Evolutionary conservation across 2,113 vertebrate species (phyloP), one percentile per base, ranked within the genome.

Genomic region (Erythrocercus mccallii): DNA sequence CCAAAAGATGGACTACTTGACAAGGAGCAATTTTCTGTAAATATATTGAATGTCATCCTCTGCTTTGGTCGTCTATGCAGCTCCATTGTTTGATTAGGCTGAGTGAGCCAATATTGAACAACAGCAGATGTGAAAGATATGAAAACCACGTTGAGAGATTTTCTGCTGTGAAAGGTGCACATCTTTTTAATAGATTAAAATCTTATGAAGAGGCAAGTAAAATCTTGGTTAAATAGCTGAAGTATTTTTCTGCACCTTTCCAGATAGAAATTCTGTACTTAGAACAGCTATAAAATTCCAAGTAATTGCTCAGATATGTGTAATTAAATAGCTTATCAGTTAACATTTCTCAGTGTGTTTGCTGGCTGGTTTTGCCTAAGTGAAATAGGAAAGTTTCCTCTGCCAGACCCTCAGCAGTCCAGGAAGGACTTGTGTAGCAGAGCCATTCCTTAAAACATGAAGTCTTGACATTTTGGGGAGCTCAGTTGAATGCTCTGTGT

Each of bases 1-100:
- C 84, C 61, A 53, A 82, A 96, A 95, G 96, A 73, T 85, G 86
- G 91, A 69, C 89, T 94, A 68, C 96, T 95, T 97, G 94, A 90
- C 86, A 94, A 78, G 33, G 53, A 92, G 80, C 79, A 90, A 53
- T 96, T 97, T 98, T 97, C 94, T 97, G 94, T 97, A 95, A 98
- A 96, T 97, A 94, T 66, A 94, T 85, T 58, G 65, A 82, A 73
- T 94, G 93, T 86, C 91, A 65, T 93, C 94, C 66, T 93, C 90
- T 92, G 88, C 91, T 96, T 94, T 96, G 89, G 93, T 95, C 81
- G 31, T 60, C 94, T 53, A 60, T 73, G 93, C 57, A 62, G 23
- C 86, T 88, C 94, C 24, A 62, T 88, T 89, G 95, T 95, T 95
- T 96, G 95, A 97, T 92, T 95, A 91, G 65, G 30, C 93, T 80